Evolutionary conservation across 2,113 vertebrate species (phyloP), one percentile per base, ranked within the genome.

Genomic region (Neolamprologus caudopunctatus): DNA sequence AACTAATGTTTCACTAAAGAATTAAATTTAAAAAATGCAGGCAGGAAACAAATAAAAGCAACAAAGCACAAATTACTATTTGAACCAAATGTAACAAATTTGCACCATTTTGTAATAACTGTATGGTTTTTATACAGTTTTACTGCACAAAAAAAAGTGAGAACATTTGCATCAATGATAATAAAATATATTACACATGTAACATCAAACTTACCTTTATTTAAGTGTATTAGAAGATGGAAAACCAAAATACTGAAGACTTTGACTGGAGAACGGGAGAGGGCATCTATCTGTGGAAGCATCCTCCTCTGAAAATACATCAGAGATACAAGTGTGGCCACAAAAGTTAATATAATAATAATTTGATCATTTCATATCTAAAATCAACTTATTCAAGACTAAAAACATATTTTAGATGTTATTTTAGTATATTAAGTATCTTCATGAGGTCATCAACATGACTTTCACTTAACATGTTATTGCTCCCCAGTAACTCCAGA

Each of bases 401-500:
- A 21, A 10, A 47, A 0, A 19, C 8, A 11, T 11, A 53, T 53
- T 53, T 53, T 17, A 53, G 0, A 21, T 53, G 8, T 11, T 53
- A 10, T 21, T 53, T 53, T 2, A 21, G 0, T 11, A 10, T 6
- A 5, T 53, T 53, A 53, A 53, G 9, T 21, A 53, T 0, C 19
- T 17, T 47, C 45, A 47, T 47, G 45, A 47, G 45, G 14, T 47
- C 14, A 47, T 17, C 45, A 8, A 47, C 45, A 17, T 47, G 45
- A 47, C 45, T 0, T 7, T 7, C 13, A 45, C 2, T 45, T 45
- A 45, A 45, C 42, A 16, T 47, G 42, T 47, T 47, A 16, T 47
- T 47, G 42, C 14, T 47, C 40, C 0, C 0, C 0, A 45, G 0
- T 45, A 45, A 13, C 40, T 42, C 40, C 40, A 42, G 40, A 6